Evolutionary conservation across 2,888 invertebrate species (phyloP), one percentile per base, ranked within the genome.

Genomic region (Caenorhabditis doughertyi): DNA sequence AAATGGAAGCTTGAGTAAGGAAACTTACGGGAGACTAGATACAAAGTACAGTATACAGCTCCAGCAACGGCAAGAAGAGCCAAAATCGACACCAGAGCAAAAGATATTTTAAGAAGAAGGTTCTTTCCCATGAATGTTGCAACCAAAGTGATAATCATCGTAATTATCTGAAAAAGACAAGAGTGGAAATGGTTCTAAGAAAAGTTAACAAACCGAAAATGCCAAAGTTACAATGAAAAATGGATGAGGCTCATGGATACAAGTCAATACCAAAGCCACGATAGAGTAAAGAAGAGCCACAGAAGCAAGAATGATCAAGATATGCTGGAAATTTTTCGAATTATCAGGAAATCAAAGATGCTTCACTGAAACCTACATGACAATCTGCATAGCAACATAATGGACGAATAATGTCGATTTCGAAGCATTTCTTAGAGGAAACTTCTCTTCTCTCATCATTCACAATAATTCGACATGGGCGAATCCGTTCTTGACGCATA

Each of bases 301-400:
- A 0, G 21, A 11, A 2, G 74, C 70, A 16, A 81, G 32, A 16
- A 74, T 64, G 0, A 44, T 16, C 21, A 81, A 49, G 8, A 81
- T 18, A 16, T 55, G 68, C 80, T 80, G 55, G 7, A 74, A 44
- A 13, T 18, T 27, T 11, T n/a, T n/a, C n/a, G n/a, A 29, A 16
- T 60, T 25, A 44, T 35, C 39, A n/a, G 7, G 21, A 21, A 2
- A 23, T 35, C 9, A 65, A n/a, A n/a, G n/a, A 42, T 23, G 4
- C 27, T 7, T 16, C 3, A 18, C 21, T 8, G 5, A 25, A 18
- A 32, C 67, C 47, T 27, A 80, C 80, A 39, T 27, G 67, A 18
- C 53, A 58, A 39, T 81, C 74, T 3, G 74, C 70, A 44, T 47
- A 81, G 23, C 81, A 74, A 49, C 81, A 81, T 4, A 74, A 18